phyloP scores from a whole-genome alignment of 2,797 vertebrate genomes.

The Melanotaenia trifasciata region DNA sequence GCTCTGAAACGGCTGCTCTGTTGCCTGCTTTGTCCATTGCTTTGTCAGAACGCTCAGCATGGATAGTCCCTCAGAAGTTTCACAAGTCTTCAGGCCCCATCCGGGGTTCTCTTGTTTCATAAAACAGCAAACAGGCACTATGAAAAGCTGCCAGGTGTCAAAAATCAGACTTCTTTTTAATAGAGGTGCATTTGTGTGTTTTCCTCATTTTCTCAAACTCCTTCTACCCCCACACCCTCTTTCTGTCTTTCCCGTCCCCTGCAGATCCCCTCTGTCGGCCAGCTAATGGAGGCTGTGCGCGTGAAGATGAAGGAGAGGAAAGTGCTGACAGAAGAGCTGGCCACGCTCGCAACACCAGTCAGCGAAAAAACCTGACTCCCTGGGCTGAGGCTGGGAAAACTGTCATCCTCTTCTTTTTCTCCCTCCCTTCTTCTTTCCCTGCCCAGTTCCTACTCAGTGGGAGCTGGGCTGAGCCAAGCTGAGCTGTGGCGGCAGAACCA shows the following conservation, averaged over 20 bases:
- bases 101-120: conserved; percentile 54
- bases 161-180: conserved; percentile 54
- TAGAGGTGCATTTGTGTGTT: conserved; percentile 63
- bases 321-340: conserved; percentile 90
- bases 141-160: conserved; percentile 74
- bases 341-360: conserved; percentile 83
- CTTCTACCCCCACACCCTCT: conserved; percentile 48
- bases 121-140: conserved; percentile 52
- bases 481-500: conserved; percentile 74
- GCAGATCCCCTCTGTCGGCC: conserved; percentile 91
- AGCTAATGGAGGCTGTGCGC: conserved; percentile 89
- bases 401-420: conserved; percentile 78
- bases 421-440: conserved; percentile 45
- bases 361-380: conserved; percentile 83
- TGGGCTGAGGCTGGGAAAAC: conserved; percentile 82
- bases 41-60: conserved; percentile 45
- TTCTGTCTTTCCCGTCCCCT: conserved; percentile 64
- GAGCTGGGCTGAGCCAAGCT: conserved; percentile 71
- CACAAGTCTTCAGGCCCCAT: conserved; percentile 44
- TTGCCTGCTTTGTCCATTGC: conserved; percentile 38
- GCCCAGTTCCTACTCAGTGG: conserved; percentile 68
- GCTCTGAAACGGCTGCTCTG: conserved; percentile 20
- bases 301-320: conserved; percentile 94
- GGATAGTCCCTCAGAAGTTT: conserved; percentile 62
- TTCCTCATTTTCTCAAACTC: conserved; percentile 67